Evolutionary conservation across 2,797 vertebrate species (phyloP), one percentile per base, ranked within the genome.

Genomic region (Philypnodon macrostomus): DNA sequence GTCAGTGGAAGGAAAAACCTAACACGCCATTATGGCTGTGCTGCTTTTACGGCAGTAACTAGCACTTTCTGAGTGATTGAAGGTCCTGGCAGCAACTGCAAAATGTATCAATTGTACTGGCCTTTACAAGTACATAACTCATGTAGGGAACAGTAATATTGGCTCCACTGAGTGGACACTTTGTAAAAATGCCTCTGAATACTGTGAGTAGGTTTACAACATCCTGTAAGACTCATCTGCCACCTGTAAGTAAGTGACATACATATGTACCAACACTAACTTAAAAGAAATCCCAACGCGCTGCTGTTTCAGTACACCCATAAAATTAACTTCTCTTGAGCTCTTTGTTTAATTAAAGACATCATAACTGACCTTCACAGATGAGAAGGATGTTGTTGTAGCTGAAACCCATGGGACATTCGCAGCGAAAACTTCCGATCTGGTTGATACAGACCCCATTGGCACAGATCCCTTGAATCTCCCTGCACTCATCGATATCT

Each of bases 401-500:
- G 81, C 92, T 90, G 89, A 98, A 98, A 42, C 94, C 95, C 52
- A 91, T 90, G 1, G 92, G 93, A 60, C 94, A 97, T 81, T 96
- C 92, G 17, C 95, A 97, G 50, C 91, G 90, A 90, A 97, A 98
- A 71, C 93, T 97, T 35, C 96, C 93, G 0, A 95, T 94, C 70
- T 97, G 95, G 85, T 97, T 97, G 87, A 97, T 91, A 70, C 95
- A 97, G 46, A 94, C 86, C 0, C 95, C 93, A 0, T 90, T 90
- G 14, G 92, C 89, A 47, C 94, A 98, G 80, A 97, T 91, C 0
- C 92, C 90, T 0, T 93, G 91, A 51, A 97, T 96, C 87, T 95
- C 94, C 0, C 92, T 87, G 69, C 94, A 98, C 74, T 97, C 95
- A 0, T 95, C 94, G 0, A 98, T 95, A 76, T 98, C 95, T 97